phyloP scores from a whole-genome alignment of 53 echinoderm and acorn worm species.

The Henricia sp. region DNA sequence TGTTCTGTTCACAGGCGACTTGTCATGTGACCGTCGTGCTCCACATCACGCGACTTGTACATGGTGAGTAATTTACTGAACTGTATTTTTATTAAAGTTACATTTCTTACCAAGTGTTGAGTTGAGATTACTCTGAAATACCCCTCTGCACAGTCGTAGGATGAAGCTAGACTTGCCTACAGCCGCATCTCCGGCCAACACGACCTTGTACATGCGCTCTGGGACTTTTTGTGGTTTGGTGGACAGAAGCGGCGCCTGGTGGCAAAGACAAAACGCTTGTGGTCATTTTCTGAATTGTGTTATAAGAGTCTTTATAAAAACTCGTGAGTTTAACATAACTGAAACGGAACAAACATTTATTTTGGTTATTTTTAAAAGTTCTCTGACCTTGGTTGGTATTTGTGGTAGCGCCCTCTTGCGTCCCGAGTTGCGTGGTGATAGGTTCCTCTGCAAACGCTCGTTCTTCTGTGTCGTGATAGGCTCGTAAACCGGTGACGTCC shows the following conservation, averaged over 20 bases:
- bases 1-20: too few species aligned
- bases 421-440: constrained; percentile 66
- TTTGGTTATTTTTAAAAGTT: too few species aligned
- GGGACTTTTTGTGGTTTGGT: constrained; percentile 73
- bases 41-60: too few species aligned
- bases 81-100: too few species aligned
- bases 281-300: too few species aligned
- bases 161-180: constrained; percentile 99
- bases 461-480: constrained; percentile 45
- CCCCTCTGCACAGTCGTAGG: constrained; percentile 88
- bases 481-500: constrained; percentile 43
- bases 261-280: too few species aligned
- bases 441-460: constrained; percentile 39
- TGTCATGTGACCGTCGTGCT: too few species aligned
- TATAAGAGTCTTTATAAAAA: too few species aligned
- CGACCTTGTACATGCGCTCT: constrained; percentile 97
- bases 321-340: too few species aligned
- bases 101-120: constrained; percentile 94
- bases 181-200: constrained; percentile 95
- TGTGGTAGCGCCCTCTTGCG: constrained; percentile 81
- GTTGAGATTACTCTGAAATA: constrained; percentile 96
- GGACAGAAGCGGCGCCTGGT: constrained; percentile 52
- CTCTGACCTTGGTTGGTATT: constrained; percentile 73
- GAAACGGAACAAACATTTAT: too few species aligned
- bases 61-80: too few species aligned